phyloP scores from a whole-genome alignment of 2,888 invertebrate genomes.

The Apamea sordens region DNA sequence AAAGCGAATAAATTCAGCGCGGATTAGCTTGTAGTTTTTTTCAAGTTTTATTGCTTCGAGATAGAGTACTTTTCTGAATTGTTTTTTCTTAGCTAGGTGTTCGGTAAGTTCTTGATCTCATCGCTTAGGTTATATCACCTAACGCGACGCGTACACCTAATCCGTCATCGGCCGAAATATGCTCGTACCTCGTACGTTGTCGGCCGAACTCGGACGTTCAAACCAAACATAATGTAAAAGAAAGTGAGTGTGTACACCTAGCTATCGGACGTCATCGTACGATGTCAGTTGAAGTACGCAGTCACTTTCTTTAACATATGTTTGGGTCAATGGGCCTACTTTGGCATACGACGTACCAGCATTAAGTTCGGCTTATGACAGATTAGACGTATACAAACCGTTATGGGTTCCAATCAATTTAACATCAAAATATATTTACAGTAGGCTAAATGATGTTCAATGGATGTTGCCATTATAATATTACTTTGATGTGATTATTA shows the following conservation, averaged over 20 bases:
- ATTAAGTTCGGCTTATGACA: background rate
- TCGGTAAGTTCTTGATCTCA: background rate
- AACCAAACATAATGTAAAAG: background rate
- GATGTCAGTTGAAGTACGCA: background rate
- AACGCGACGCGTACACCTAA: background rate
- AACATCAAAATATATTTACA: background rate
- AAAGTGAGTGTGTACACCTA: background rate
- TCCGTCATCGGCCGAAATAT: background rate
- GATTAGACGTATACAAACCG: background rate
- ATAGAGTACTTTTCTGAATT: background rate
- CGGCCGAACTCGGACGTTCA: background rate
- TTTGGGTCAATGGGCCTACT: background rate
- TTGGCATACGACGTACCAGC: background rate
- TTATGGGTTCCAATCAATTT: background rate
- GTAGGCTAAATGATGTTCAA: background rate
- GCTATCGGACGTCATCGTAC: background rate
- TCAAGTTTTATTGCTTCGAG: conserved; percentile 17
- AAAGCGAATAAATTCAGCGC: conserved; percentile 11
- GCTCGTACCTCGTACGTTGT: background rate
- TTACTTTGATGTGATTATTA: background rate
- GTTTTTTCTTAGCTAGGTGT: background rate
- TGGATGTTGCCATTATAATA: background rate
- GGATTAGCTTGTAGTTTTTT: conserved; percentile 25
- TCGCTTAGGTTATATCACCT: background rate
- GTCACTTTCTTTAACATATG: background rate